Base-by-base conservation (phyloP, 2,797 vertebrate species). In the Sorex maritimensis region DNA sequence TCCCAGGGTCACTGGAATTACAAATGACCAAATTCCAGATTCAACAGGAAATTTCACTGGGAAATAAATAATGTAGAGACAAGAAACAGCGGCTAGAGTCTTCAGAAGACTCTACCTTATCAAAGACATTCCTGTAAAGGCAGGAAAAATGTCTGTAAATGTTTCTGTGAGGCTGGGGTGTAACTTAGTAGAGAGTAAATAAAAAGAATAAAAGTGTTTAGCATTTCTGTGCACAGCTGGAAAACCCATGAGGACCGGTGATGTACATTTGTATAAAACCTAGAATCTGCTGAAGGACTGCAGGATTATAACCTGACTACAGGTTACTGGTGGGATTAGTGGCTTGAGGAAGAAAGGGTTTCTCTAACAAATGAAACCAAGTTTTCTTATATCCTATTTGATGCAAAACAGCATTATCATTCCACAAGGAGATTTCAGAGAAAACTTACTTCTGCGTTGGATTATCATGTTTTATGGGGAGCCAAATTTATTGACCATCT, bases 371-470 rank as follows among this genome's bases (percentile, higher is more conserved):
- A 81, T n/a, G 24, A 80, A 95, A 90, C 46, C 46, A 63, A 78
- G 44, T 61, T 4, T 2, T 2, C 34, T 80, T 55, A 41, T n/a
- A 34, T 95, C 87, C 78, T 81, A 19, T 61, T 90, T 79, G 84
- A 46, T 75, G 69, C 68, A 7, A 91, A 96, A 92, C 83, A 81
- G 67, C 52, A 74, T 78, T 71, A 81, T 24, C 52, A 86, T 81
- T 95, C 65, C 9, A 49, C 68, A 65, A 82, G 23, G 75, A 83
- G 81, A 74, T 89, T 86, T 86, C 72, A 81, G 46, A 80, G 55
- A 80, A 81, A 90, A 86, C 17, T 86, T 65, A 90, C 44, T 84
- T 86, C 28, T 68, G 52, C 83, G 91, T 17, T 72, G 67, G 88
- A 79, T 67, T 90, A 84, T 72, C 67, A 58, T 26, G 12, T 46